Evolutionary conservation across 2,888 invertebrate genomes (phyloP).

Genomic region (Doris montereyensis): DNA sequence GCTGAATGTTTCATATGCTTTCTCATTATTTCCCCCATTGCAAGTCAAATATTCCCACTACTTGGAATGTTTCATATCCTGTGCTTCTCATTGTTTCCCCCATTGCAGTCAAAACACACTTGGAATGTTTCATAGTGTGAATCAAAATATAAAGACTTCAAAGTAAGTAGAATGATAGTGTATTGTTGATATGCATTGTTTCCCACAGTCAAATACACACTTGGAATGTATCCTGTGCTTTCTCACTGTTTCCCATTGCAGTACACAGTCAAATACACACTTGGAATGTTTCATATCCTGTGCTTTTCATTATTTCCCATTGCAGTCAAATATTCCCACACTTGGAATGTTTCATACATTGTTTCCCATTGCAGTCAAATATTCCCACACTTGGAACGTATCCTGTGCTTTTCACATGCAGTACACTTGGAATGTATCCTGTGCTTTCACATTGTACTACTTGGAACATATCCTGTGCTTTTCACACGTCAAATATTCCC

Average conservation of each 20-base stretch:
- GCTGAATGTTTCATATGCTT: not conserved
- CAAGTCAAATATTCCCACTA: constrained; percentile 70
- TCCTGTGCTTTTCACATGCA: not conserved
- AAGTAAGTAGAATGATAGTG: constrained; percentile 31
- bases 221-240: not conserved
- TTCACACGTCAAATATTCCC: constrained; percentile 64
- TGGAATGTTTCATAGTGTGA: too few relatives aligned
- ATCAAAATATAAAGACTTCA: constrained; percentile 47
- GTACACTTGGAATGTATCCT: not conserved
- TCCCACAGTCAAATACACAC: too few relatives aligned
- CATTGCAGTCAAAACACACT: too few relatives aligned
- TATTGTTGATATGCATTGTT: not conserved
- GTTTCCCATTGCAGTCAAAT: constrained; percentile 48
- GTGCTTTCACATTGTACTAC: too few relatives aligned
- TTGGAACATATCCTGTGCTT: constrained; percentile 10
- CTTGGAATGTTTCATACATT: too few relatives aligned
- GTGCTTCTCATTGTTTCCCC: too few relatives aligned
- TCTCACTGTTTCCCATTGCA: too few relatives aligned
- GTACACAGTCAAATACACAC: constrained; percentile 66
- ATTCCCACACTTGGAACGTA: constrained; percentile 32
- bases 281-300: constrained; percentile 72
- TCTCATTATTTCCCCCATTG: too few relatives aligned
- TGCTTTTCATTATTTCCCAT: too few relatives aligned
- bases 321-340: too few relatives aligned
- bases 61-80: constrained; percentile 72